Evolutionary conservation across 2,888 invertebrate species (phyloP).

Genomic region (Drosophila barbarae): DNA sequence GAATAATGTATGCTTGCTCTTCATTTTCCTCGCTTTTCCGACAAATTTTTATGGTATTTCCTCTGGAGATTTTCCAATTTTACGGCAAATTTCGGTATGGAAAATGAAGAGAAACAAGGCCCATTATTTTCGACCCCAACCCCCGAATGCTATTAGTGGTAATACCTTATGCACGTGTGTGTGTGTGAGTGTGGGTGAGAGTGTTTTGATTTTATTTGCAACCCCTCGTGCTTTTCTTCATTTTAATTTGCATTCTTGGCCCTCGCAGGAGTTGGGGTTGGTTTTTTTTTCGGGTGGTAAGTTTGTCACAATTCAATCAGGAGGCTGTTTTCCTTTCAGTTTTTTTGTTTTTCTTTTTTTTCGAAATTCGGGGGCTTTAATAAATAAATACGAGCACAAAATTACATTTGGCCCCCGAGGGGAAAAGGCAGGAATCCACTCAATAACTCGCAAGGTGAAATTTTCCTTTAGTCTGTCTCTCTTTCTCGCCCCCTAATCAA

Average conservation of each 20-base stretch:
- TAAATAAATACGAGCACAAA: conserved; percentile 70
- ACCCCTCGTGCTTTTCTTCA: conserved; percentile 18
- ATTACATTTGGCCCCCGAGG: conserved; percentile 70
- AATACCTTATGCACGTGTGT: conserved; percentile 52
- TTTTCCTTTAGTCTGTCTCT: background rate
- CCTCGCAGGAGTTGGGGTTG: conserved; percentile 17
- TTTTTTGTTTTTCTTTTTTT: conserved; percentile 12
- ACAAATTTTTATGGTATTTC: conserved; percentile 38
- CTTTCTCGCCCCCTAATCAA: conserved; percentile 12
- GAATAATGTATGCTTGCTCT: conserved; percentile 48
- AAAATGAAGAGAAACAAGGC: conserved; percentile 16
- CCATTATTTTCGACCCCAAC: conserved; percentile 7
- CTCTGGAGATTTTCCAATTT: conserved; percentile 52
- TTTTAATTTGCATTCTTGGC: conserved; percentile 70
- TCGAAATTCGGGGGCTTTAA: conserved; percentile 46
- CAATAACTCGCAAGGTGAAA: conserved; percentile 33
- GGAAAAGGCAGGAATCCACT: conserved; percentile 47
- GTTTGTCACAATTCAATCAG: conserved; percentile 71
- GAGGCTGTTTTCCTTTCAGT: conserved; percentile 36
- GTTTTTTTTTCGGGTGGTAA: conserved; percentile 16
- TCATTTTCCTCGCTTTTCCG: conserved; percentile 19
- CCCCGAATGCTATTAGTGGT: conserved; percentile 45
- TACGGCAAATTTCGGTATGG: conserved; percentile 23
- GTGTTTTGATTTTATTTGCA: conserved; percentile 21
- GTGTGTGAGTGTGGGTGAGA: conserved; percentile 17